These are phyloP conservation scores for Tangara arthus DNA, from an alignment of 2,797 vertebrate species.

Conservation along the genomic window DNA sequence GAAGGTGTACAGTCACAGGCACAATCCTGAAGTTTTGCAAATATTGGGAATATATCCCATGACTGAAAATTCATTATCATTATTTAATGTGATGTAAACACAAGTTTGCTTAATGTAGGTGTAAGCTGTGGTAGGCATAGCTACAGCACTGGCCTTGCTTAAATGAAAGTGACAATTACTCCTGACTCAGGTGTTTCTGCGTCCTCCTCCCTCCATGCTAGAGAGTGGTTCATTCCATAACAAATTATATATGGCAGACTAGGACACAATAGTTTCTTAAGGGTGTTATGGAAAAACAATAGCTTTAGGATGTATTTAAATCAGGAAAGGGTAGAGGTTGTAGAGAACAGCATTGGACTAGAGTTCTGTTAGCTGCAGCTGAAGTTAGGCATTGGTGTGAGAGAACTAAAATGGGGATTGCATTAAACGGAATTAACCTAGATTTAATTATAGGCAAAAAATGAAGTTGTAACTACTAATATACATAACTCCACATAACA, in stretches of 20 bases:
- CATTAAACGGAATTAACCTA: background rate
- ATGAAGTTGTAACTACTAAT: background rate
- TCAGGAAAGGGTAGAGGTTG: background rate
- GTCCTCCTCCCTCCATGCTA: background rate
- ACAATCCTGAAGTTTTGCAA: background rate
- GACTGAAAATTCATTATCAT: background rate
- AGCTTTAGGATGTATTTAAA: background rate
- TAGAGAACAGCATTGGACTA: background rate
- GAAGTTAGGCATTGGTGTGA: background rate
- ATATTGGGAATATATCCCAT: background rate
- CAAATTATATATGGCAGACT: background rate
- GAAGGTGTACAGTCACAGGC: background rate
- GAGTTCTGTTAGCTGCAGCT: background rate
- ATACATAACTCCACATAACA: background rate
- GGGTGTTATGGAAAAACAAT: background rate
- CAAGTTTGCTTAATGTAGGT: background rate
- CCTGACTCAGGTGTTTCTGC: background rate
- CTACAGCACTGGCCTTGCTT: background rate
- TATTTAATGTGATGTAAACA: background rate
- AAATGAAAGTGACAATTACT: background rate
- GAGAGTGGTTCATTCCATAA: background rate
- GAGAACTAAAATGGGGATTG: background rate
- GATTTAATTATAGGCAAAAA: background rate
- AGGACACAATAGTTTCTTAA: background rate
- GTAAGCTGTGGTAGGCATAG: background rate